phyloP scores from a whole-genome alignment of 1,140 invertebrate species.

The Helicoverpa zea region DNA sequence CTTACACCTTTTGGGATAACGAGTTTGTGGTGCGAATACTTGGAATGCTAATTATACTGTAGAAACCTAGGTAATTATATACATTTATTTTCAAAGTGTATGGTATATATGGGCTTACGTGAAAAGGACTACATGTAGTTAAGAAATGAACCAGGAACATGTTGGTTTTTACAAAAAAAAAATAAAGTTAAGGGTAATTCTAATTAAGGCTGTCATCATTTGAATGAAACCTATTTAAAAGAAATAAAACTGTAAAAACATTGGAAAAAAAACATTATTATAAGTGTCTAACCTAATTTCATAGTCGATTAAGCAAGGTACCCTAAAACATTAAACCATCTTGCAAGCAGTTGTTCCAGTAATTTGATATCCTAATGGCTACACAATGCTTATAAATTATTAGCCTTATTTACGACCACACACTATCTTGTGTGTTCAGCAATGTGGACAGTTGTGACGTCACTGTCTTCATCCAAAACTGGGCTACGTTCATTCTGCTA shows the following conservation, averaged over 20 bases:
- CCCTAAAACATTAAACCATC: constrained; percentile 38
- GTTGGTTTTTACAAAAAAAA: no score
- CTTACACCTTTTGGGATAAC: constrained; percentile 6
- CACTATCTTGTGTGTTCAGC: constrained; percentile 41
- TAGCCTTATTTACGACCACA: constrained; percentile 27
- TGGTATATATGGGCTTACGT: no score
- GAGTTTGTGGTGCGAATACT: neutral
- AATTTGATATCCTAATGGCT: constrained; percentile 37
- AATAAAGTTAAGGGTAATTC: no score
- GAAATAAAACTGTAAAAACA: no score
- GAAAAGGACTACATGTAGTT: no score
- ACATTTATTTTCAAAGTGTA: no score
- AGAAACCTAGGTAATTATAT: no score
- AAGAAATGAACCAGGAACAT: no score
- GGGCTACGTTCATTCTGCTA: neutral
- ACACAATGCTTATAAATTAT: constrained; percentile 41
- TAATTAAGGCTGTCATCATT: no score
- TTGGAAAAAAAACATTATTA: no score
- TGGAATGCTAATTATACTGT: constrained; percentile 17
- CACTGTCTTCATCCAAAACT: constrained; percentile 1
- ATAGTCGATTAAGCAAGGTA: constrained; percentile 33
- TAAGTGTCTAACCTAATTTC: constrained; percentile 27
- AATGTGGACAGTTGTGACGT: constrained; percentile 27
- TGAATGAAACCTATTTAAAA: no score
- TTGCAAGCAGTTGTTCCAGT: constrained; percentile 3